Conservation (phyloP, 2,113 vertebrate species). For the Takifugu flavidus region DNA sequence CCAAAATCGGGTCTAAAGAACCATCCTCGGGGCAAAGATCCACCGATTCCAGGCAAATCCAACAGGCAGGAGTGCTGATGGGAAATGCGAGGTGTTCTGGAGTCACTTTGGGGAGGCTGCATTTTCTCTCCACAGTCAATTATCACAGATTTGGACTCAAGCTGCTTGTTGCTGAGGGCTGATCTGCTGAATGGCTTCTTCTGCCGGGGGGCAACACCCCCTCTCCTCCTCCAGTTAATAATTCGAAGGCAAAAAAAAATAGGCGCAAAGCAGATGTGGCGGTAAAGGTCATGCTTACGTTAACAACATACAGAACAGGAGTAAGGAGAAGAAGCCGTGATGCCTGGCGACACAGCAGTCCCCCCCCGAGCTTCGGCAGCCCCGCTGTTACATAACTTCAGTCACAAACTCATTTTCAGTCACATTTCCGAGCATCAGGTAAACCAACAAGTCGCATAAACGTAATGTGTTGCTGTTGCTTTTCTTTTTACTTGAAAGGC, state of each 20-base stretch:
- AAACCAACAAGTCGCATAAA: conserved; percentile 21
- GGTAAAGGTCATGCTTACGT: no score
- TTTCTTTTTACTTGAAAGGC: conserved; percentile 13
- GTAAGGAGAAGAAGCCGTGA: conserved; percentile 5
- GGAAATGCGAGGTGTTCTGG: conserved; percentile 13
- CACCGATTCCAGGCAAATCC: no score
- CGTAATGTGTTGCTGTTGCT: no score
- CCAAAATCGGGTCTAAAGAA: background rate
- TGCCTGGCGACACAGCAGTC: no score
- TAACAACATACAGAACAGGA: background rate
- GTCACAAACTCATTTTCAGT: conserved; percentile 32
- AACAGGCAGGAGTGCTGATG: conserved; percentile 13
- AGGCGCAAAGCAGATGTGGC: no score
- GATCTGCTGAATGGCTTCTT: conserved; percentile 20
- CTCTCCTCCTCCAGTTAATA: background rate
- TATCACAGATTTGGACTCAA: conserved; percentile 24
- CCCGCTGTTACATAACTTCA: conserved; percentile 64
- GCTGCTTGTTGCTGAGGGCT: conserved; percentile 20
- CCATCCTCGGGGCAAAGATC: background rate
- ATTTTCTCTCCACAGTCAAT: conserved; percentile 30
- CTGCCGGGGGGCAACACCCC: conserved; percentile 19
- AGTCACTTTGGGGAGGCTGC: conserved; percentile 27
- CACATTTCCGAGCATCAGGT: background rate
- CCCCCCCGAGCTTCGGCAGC: conserved; percentile 1
- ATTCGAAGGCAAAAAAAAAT: no score